These are phyloP conservation scores for Hirtodrosophila histrioides DNA, from an alignment of 2,888 invertebrate genomes.

Conservation along the genomic window DNA sequence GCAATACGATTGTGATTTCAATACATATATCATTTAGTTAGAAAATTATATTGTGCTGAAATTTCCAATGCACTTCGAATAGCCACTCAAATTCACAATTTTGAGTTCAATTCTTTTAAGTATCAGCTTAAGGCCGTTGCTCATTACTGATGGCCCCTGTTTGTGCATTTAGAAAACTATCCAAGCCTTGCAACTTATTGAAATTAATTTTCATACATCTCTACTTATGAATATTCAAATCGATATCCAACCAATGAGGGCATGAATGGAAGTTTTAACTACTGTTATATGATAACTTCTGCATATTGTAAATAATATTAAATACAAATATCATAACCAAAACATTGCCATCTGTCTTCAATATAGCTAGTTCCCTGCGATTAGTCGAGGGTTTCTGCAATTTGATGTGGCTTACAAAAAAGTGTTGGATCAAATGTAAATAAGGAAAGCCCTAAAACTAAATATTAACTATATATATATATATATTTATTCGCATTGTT, in stretches of 20 bases:
- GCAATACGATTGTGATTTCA: slow-evolving; percentile 14
- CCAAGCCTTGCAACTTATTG: slow-evolving; percentile 5
- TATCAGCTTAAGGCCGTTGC: neutral
- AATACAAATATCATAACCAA: neutral
- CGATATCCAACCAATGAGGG: neutral
- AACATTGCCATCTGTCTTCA: slow-evolving; percentile 27
- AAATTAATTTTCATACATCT: slow-evolving; percentile 9
- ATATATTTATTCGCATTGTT: neutral
- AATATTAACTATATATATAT: neutral
- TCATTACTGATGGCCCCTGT: neutral
- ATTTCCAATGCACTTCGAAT: slow-evolving; percentile 8
- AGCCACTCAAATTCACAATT: neutral
- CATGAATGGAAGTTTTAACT: too few relatives aligned
- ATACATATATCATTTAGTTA: slow-evolving; percentile 16
- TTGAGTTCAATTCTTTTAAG: neutral
- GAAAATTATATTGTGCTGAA: slow-evolving; percentile 3
- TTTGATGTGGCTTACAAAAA: neutral
- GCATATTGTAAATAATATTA: neutral
- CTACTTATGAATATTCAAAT: slow-evolving; percentile 30
- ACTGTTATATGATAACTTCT: too few relatives aligned
- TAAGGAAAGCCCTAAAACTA: neutral
- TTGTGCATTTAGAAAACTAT: neutral
- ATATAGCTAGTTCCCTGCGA: slow-evolving; percentile 10
- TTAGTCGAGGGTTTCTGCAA: neutral
- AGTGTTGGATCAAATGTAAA: neutral